Evolutionary conservation across 2,797 vertebrate species (phyloP), one percentile per base, ranked within the genome.

Genomic region (Calcarius lapponicus): DNA sequence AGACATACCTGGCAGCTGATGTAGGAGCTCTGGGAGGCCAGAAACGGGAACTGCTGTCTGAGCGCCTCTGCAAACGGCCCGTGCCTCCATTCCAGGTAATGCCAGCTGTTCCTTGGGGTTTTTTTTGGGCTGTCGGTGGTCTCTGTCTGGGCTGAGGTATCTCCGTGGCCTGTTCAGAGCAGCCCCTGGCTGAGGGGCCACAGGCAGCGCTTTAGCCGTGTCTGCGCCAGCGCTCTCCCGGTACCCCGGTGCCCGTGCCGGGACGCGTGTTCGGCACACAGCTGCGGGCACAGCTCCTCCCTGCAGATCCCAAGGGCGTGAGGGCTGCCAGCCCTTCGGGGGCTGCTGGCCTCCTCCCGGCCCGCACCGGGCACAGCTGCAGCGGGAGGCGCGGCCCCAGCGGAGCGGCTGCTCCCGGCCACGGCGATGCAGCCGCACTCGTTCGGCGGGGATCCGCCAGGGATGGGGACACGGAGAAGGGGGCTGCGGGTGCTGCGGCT

Each of bases 251-350:
- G 48, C 62, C 31, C 24, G 4, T 7, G 5, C 43, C 20, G 20
- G 43, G 43, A 45, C 19, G 0, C 47, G 94, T 6, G 15, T 10
- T 17, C 7, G 14, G 38, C 22, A 34, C 10, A 5, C n/a, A n/a
- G n/a, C 40, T 93, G 82, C 81, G 82, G 17, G 84, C 97, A 94
- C 97, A 94, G 83, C 94, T 95, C 72, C 7, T 76, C 40, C n/a
- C 88, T 96, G 95, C 95, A 88, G 86, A 84, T 80, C 78, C 73
- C 6, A 66, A n/a, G 36, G 75, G 86, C 95, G 78, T 97, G 98
- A 99, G 99, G 99, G 99, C 99, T 98, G 99, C 99, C 98, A 99
- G 98, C 99, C 99, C 99, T 99, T 98, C 96, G 93, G 92, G 93
- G 97, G 96, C 94, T 97, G 96, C 93, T 69, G 11, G 93, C 84